Percentiles rank a stretch among this genome's conserved stretches.
phyloP scores from a whole-genome alignment of 2,797 vertebrate genomes.

The Xenentodon cancila region DNA sequence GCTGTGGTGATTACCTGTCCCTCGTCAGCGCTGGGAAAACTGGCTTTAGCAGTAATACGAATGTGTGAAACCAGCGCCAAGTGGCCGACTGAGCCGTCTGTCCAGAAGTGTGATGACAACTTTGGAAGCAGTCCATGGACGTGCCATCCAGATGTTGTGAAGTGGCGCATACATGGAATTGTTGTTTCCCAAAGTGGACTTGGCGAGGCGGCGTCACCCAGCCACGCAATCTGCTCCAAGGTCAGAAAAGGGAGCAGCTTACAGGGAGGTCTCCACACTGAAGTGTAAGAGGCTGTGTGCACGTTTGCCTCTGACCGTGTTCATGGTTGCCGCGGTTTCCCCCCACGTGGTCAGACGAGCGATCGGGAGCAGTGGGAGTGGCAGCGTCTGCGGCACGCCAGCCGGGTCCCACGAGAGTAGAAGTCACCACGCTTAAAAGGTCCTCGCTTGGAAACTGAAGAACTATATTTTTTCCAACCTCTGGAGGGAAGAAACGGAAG shows the following conservation, averaged over 20 bases:
- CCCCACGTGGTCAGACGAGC: too few relatives aligned
- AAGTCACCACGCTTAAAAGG: too few relatives aligned
- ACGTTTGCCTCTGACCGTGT: neutral
- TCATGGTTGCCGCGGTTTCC: neutral
- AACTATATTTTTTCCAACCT: too few relatives aligned
- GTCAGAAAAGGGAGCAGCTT: neutral
- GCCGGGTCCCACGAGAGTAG: conserved; percentile 22
- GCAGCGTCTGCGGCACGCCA: too few relatives aligned
- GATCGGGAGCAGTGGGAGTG: too few relatives aligned
- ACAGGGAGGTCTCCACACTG: neutral
- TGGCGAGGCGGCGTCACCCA: neutral
- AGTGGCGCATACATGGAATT: conserved; percentile 42
- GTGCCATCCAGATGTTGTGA: too few relatives aligned
- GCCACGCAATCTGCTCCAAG: neutral
- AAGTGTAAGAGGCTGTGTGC: neutral
- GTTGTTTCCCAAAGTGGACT: conserved; percentile 20
- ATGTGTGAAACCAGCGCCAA: conserved; percentile 54
- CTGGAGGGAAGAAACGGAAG: too few relatives aligned
- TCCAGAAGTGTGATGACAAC: conserved; percentile 44
- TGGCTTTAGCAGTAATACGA: conserved; percentile 49
- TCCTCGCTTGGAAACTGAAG: too few relatives aligned
- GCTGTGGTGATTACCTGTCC: conserved; percentile 50
- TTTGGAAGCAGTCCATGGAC: too few relatives aligned
- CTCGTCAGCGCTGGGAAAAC: conserved; percentile 68
- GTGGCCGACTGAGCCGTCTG: conserved; percentile 54